Conservation (phyloP, 2,797 vertebrate species). For the Eulemur mongoz region DNA sequence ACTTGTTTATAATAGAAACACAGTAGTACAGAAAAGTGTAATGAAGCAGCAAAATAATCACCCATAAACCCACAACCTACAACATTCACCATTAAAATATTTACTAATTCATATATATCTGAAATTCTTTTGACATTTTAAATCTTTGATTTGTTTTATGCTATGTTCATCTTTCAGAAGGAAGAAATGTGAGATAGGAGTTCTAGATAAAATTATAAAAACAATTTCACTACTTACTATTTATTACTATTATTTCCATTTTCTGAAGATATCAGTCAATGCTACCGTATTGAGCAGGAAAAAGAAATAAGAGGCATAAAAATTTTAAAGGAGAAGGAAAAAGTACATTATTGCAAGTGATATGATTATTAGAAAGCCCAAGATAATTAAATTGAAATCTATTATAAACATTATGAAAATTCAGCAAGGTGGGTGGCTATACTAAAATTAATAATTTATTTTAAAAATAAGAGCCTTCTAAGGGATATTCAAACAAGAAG, state of each 20-base stretch:
- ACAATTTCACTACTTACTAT: not conserved
- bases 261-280: not conserved
- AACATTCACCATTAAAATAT: not conserved
- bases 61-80: not conserved
- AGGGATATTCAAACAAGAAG: not conserved
- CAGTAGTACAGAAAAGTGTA: not conserved
- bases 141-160: conserved; percentile 24
- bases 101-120: not conserved
- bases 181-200: not conserved
- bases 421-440: not conserved
- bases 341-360: not conserved
- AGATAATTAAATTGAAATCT: conserved; percentile 26
- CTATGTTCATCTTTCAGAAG: conserved; percentile 18
- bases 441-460: conserved; percentile 41
- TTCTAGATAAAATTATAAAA: conserved; percentile 45
- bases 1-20: conserved; percentile 11
- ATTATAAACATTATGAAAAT: conserved; percentile 38
- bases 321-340: not conserved
- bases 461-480: not conserved
- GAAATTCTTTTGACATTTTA: conserved; percentile 24
- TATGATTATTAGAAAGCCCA: conserved; percentile 23
- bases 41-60: not conserved
- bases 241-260: conserved; percentile 29
- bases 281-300: not conserved
- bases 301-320: conserved; percentile 18